Base-by-base conservation (phyloP, 2,113 vertebrate species). In the Hippolais icterina region DNA sequence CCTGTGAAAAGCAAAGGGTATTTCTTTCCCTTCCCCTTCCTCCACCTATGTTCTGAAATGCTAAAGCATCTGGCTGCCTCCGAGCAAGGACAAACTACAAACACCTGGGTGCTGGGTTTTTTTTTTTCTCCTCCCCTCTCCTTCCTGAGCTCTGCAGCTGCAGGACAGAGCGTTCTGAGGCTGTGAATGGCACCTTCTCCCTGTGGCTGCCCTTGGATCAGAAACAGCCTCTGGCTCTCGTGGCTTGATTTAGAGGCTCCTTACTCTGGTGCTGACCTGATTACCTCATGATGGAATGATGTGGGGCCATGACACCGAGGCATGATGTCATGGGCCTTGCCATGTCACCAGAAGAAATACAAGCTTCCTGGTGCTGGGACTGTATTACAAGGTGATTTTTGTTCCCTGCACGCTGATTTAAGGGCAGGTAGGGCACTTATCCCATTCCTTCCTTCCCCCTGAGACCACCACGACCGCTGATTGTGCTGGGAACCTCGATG, bases 251-350 rank as follows among this genome's bases (percentile, higher is more conserved):
- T 93, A 96, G 59, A 78, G 94, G 15, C 56, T 41, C 86, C 60
- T 92, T 71, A 60, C 77, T 94, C 80, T 0, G 2, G 0, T 11
- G 27, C 83, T 96, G 95, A 96, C 96, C 96, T 10, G 93, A 91
- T 97, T 97, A 97, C 95, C 95, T 97, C 94, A 97, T 24, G 72
- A 56, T 93, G 74, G 89, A 96, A 71, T 91, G 76, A 96, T 96
- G 93, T 44, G 68, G 88, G 94, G 96, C 96, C 85, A 3, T 2
- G 90, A 96, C 92, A 95, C 85, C 0, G 6, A 90, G 85, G 88
- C 83, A 96, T 96, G 96, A 96, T 95, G 90, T 96, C 93, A 96
- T 95, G 76, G 89, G 90, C 46, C 69, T 56, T 75, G 92, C 63
- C 16, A 3, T 95, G 94, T 87, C 94, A 94, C 88, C 77, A 84